Base-by-base conservation (phyloP, 2,113 vertebrate genomes). In the Tangachromis dhanisi region DNA sequence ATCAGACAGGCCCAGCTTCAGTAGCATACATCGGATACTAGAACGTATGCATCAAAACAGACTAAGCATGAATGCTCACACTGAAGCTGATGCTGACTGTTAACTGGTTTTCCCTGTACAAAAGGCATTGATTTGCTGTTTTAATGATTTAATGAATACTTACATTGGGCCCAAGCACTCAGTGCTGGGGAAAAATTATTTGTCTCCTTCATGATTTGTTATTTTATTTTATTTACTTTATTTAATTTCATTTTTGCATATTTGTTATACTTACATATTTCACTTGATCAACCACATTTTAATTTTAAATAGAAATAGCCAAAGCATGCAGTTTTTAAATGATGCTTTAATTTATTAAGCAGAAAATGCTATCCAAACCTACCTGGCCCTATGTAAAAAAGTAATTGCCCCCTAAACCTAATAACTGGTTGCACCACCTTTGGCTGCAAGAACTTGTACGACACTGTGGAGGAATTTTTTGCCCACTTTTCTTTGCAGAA, bases 21-120 rank as follows among this genome's bases (percentile, higher is more conserved):
- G 97, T 42, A 98, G 98, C 35, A 99, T 99, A 84, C 97, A 99
- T 85, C 95, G 98, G 49, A 99, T 99, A 84, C 94, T 99, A 95
- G 98, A 98, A 66, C 98, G 98, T 9, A 99, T 99, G 97, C 98
- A 98, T 0, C 96, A 97, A 42, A 96, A 96, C 92, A 96, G 96
- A 0, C 85, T 97, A 1, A 91, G 71, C 24, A 5, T 7, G 1
- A 88, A 71, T n/a, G 45, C 87, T 31, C 94, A 92, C 2, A 26
- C 91, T 5, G 94, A 95, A 59, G 61, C 92, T 4, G 94, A 95
- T 79, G 73, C 57, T 10, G 92, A 92, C 89, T 89, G 85, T 81
- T 93, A 83, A 90, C 21, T 82, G n/a, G 29, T 14, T 35, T 45
- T 26, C 12, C 12, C 3, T 47, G 13, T 29, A 57, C 33, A 84